Conservation (phyloP, 2,113 vertebrate species). For the Aptenodytes patagonicus region DNA sequence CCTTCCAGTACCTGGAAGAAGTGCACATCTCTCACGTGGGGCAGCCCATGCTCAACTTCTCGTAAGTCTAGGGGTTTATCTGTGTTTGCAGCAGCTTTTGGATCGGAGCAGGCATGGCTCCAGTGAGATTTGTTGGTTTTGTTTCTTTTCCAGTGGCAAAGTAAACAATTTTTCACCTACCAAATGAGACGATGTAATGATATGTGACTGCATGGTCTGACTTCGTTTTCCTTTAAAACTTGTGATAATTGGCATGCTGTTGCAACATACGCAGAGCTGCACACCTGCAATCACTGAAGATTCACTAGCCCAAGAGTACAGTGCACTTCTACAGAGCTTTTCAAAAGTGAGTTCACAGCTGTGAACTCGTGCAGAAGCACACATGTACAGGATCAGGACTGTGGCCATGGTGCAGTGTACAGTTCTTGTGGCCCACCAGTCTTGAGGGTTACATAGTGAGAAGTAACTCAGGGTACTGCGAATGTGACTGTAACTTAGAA, state of each 20-base stretch:
- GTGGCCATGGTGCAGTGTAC: too few relatives aligned
- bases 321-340: neutral
- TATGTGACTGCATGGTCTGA: neutral
- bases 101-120: neutral
- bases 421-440: neutral
- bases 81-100: neutral
- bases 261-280: neutral
- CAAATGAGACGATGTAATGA: too few relatives aligned
- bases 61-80: constrained; percentile 67
- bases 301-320: neutral
- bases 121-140: neutral
- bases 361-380: neutral
- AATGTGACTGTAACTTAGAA: neutral
- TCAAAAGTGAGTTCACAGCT: neutral
- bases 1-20: constrained; percentile 89
- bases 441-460: neutral
- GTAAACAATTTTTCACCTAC: neutral
- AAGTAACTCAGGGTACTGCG: neutral
- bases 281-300: neutral
- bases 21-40: constrained; percentile 89
- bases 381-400: neutral
- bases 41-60: constrained; percentile 93
- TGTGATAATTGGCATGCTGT: neutral
- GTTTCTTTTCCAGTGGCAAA: neutral
- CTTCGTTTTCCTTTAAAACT: neutral